Evolutionary conservation across 2,888 invertebrate species (phyloP).

Genomic region (Marasmarcha lunaedactyla): DNA sequence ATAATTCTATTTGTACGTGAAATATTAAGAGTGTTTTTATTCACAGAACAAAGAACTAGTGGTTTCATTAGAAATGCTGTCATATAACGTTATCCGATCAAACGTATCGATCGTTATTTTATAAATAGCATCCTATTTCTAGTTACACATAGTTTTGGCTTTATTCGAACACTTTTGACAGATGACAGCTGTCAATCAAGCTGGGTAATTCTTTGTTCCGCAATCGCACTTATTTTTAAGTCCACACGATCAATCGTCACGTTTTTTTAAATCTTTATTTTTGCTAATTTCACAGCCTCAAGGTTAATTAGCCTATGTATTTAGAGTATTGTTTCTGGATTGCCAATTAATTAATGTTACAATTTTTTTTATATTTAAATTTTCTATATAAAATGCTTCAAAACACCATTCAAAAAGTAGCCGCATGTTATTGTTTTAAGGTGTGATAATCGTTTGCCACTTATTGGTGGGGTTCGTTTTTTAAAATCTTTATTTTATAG

Average conservation of each 20-base stretch:
- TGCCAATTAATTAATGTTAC: conserved; percentile 62
- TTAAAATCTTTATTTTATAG: conserved; percentile 26
- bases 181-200: too few species aligned
- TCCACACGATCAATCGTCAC: conserved; percentile 55
- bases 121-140: too few species aligned
- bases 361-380: conserved; percentile 27
- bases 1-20: conserved; percentile 49
- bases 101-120: too few species aligned
- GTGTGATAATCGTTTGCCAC: conserved; percentile 54
- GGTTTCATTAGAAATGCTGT: not conserved
- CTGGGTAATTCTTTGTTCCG: conserved; percentile 32
- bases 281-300: conserved; percentile 72
- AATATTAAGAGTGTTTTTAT: conserved; percentile 34
- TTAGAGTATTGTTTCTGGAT: conserved; percentile 67
- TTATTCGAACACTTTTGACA: too few species aligned
- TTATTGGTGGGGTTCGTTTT: conserved; percentile 40
- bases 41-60: conserved; percentile 37
- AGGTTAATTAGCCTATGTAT: conserved; percentile 70
- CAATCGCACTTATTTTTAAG: conserved; percentile 44
- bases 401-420: conserved; percentile 68
- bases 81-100: too few species aligned
- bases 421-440: conserved; percentile 61
- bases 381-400: conserved; percentile 62
- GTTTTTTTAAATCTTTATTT: conserved; percentile 36
- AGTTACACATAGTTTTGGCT: too few species aligned